Evolutionary conservation across 2,797 vertebrate species (phyloP), one percentile per base, ranked within the genome.

Genomic region (Bovichtus variegatus): DNA sequence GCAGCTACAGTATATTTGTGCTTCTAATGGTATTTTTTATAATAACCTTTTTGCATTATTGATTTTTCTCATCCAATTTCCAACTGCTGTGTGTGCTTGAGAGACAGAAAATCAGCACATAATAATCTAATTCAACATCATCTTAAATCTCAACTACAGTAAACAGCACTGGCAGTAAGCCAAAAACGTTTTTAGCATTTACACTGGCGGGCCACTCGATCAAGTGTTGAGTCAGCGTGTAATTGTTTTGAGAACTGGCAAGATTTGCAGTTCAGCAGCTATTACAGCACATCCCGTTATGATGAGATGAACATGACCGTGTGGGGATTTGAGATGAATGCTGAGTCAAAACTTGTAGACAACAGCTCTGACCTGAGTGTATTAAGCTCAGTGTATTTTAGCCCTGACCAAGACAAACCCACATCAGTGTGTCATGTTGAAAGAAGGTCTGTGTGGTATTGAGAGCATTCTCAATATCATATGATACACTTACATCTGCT

Each of bases 121-220:
- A 62, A 80, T 83, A 74, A 83, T 78, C 72, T 13, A 21, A 83
- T 78, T 76, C 69, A 68, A 73, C 4, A 61, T 65, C 70, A 58
- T 80, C 59, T 78, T 83, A 80, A 81, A 76, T 74, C 76, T 81
- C 69, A 75, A 76, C 87, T 76, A 87, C 34, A 50, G 60, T 74
- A 82, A 88, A 77, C 11, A 44, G 34, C 18, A 15, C 38, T 25
- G 53, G 54, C 43, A 23, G 46, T 9, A 6, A 41, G 66, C 47
- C 73, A 68, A 43, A 31, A 71, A 38, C 5, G 7, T 4, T 68
- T 38, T 3, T n/a, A 62, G 51, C 46, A 27, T 71, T 78, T 46
- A 40, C 38, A 54, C 27, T 27, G 46, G 27, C 4, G 0, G 54
- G 71, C 71, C 71, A 57, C 58, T 47, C 29, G 38, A 85, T 81